A percentile compares a stretch with the other conserved stretches of the same genome.
phyloP scores from a whole-genome alignment of 1,140 invertebrate genomes.

The Nasonia vitripennis region DNA sequence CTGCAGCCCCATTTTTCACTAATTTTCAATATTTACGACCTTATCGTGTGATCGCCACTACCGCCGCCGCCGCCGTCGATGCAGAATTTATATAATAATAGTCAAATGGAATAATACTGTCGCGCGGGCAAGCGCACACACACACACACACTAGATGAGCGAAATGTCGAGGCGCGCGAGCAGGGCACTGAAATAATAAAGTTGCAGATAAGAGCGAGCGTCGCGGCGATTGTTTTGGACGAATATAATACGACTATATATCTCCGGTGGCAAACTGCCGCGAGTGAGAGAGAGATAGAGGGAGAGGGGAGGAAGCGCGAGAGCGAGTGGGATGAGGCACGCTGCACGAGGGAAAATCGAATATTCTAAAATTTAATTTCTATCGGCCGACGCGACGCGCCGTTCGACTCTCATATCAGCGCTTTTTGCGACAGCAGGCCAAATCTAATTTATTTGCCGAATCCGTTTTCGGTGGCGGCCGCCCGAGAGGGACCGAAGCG shows the following conservation, averaged over 20 bases:
- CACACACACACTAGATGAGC: not conserved
- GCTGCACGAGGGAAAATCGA: constrained; percentile 69
- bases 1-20: constrained; percentile 47
- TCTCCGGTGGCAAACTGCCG: not conserved
- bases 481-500: not conserved
- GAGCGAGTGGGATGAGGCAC: constrained; percentile 13
- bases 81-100: constrained; percentile 49
- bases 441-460: constrained; percentile 73
- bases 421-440: constrained; percentile 73
- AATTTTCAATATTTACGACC: constrained; percentile 49
- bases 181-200: constrained; percentile 6
- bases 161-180: not conserved
- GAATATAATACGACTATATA: not conserved
- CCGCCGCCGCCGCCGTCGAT: not conserved
- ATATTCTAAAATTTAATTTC: constrained; percentile 75
- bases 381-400: constrained; percentile 69
- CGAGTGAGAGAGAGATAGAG: not conserved
- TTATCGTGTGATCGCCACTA: constrained; percentile 34
- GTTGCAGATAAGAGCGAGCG: not conserved
- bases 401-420: constrained; percentile 74
- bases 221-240: not conserved
- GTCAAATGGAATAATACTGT: constrained; percentile 44
- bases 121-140: constrained; percentile 6
- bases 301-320: not conserved
- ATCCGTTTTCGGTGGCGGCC: not conserved